A percentile compares a stretch with the other conserved stretches of the same genome.
phyloP scores from a whole-genome alignment of 92 coral and sea anemone genomes.

The Isaurus tuberculatus region DNA sequence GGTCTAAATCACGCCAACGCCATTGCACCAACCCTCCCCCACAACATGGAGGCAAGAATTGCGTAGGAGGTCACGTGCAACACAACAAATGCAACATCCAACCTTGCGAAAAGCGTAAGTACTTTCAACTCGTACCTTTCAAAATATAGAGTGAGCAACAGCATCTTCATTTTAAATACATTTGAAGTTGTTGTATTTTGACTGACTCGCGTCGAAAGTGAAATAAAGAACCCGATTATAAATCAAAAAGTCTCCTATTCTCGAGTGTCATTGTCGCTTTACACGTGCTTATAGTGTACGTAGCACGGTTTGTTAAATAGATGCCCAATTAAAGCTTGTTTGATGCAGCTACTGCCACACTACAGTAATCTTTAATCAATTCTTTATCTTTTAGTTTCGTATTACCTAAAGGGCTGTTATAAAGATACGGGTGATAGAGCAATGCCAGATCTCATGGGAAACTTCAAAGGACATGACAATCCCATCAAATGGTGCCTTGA shows the following conservation, averaged over 20 bases:
- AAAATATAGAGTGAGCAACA: too few relatives aligned
- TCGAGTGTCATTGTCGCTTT: too few relatives aligned
- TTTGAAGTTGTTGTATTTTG: too few relatives aligned
- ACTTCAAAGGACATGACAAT: slow-evolving; percentile 33
- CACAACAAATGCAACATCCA: slow-evolving; percentile 18
- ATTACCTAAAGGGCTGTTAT: slow-evolving; percentile 33
- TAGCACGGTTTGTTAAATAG: not conserved
- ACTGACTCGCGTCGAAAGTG: not conserved
- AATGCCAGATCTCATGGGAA: slow-evolving; percentile 32
- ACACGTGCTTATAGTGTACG: too few relatives aligned
- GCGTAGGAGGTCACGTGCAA: slow-evolving; percentile 34
- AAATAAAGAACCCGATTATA: too few relatives aligned
- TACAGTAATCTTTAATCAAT: not conserved
- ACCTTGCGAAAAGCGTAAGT: slow-evolving; percentile 32
- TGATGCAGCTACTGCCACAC: not conserved
- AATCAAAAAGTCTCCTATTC: too few relatives aligned
- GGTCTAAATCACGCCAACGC: slow-evolving; percentile 40
- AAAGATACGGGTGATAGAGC: not conserved
- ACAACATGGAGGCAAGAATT: slow-evolving; percentile 22
- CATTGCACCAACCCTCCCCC: slow-evolving; percentile 37
- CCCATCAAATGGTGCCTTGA: slow-evolving; percentile 41
- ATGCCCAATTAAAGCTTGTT: not conserved
- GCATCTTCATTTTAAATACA: too few relatives aligned
- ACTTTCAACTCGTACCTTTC: too few relatives aligned
- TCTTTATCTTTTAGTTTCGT: not conserved